Evolutionary conservation across 2,888 invertebrate species (phyloP).

Genomic region (Vanessa cardui): DNA sequence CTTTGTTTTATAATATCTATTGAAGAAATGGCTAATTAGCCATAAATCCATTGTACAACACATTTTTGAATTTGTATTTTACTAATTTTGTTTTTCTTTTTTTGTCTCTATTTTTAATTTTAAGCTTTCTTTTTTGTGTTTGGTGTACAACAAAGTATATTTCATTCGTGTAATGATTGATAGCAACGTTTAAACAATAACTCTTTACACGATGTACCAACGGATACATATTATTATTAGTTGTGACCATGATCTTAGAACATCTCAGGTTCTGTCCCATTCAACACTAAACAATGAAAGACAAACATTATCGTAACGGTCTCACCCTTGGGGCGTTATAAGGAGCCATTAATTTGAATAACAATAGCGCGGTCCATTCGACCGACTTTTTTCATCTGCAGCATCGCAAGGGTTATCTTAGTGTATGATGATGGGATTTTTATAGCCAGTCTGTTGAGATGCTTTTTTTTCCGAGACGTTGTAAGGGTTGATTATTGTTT

Average conservation of each 20-base stretch:
- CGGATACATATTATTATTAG: not conserved
- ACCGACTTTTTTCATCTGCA: constrained; percentile 47
- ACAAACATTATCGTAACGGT: constrained; percentile 57
- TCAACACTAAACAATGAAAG: constrained; percentile 42
- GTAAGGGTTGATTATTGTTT: constrained; percentile 16
- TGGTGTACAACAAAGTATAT: too few species aligned
- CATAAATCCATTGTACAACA: too few species aligned
- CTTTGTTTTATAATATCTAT: too few species aligned
- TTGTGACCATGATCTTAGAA: constrained; percentile 6
- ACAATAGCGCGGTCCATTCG: constrained; percentile 46
- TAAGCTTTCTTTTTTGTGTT: too few species aligned
- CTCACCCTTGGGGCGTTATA: constrained; percentile 34
- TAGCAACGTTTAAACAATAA: not conserved
- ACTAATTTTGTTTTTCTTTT: too few species aligned
- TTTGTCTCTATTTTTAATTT: too few species aligned
- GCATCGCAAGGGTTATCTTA: constrained; percentile 22
- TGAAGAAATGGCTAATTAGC: too few species aligned
- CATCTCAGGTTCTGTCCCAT: constrained; percentile 33
- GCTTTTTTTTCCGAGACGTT: constrained; percentile 42
- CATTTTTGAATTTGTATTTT: too few species aligned
- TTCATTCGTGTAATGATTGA: too few species aligned
- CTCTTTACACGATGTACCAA: not conserved
- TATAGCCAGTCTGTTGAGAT: constrained; percentile 39
- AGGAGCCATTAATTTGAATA: constrained; percentile 65
- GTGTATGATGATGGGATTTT: not conserved